phyloP scores from a whole-genome alignment of 1,140 invertebrate species.

The Acyrthosiphon pisum region DNA sequence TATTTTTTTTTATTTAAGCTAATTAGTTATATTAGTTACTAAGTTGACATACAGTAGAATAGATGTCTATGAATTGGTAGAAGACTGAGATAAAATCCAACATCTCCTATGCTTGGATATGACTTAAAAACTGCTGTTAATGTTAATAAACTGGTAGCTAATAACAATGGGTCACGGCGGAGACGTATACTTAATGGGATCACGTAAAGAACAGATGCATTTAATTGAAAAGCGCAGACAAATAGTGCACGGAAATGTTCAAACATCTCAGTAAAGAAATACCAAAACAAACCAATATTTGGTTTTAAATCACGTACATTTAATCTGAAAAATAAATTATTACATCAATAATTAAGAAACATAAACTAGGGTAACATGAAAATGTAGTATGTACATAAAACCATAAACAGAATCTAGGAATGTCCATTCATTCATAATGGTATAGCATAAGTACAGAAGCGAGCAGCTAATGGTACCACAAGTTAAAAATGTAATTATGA shows the following conservation, averaged over 20 bases:
- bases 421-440: constrained; percentile 67
- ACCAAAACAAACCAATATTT: constrained; percentile 98
- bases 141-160: constrained; percentile 84
- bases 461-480: constrained; percentile 39
- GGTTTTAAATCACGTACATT: constrained; percentile 92
- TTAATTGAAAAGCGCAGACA: constrained; percentile 96
- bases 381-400: constrained; percentile 75
- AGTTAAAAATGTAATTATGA: constrained; percentile 64
- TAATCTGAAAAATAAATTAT: constrained; percentile 68
- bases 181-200: constrained; percentile 87
- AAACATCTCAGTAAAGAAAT: constrained; percentile 99
- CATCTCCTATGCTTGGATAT: constrained; percentile 94
- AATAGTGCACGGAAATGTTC: constrained; percentile 96
- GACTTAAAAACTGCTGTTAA: constrained; percentile 94
- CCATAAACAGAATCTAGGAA: constrained; percentile 83
- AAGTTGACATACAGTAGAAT: constrained; percentile 78
- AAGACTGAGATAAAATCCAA: constrained; percentile 89
- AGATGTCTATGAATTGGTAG: constrained; percentile 91
- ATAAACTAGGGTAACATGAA: not conserved
- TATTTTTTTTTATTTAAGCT: not conserved
- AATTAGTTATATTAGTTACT: not conserved
- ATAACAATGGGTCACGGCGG: constrained; percentile 83
- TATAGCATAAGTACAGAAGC: constrained; percentile 55
- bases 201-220: constrained; percentile 88
- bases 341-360: not conserved